Base-by-base conservation (phyloP, 1,140 invertebrate species). In the Mactra quadrangularis region DNA sequence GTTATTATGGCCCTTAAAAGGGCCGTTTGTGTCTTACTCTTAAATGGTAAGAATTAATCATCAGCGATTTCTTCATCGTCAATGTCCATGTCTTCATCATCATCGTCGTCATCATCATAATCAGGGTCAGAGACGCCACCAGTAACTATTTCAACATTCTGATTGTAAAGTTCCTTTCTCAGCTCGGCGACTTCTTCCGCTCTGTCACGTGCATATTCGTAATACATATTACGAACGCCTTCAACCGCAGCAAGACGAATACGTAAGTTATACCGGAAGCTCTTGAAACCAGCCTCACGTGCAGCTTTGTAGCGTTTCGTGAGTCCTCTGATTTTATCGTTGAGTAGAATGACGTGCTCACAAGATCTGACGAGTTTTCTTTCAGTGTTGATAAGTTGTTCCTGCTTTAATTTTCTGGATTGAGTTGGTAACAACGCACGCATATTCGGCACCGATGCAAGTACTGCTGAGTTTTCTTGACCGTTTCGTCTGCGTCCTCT, bases 261-360 rank as follows among this genome's bases (percentile, higher is more conserved):
- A 1, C 71, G 71, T 25, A 85, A 22, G 29, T 75, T 87, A 53
- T 87, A 87, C 33, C 83, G 72, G 66, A 87, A 85, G 45, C 78
- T 55, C 33, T 55, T 70, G 27, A 66, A 68, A 31, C 72, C 68
- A 3, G 72, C 75, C 4, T 27, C 57, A 35, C 59, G 57, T 6
- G 78, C 78, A 4, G n/a, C 6, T 25, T 89, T 74, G 81, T 88
- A 88, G 25, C 89, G 84, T 71, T 82, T 83, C 74, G 81, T 72
- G 47, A 89, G 77, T 59, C 85, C 85, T 38, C 86, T 82, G 45
- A 90, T 74, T 35, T 57, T 83, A 35, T 82, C 82, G 71, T 87
- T 88, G 25, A 90, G 72, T 27, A 86, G 68, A 11, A 86, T 72
- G 57, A 90, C 85, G 33, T 87, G 86, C 53, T 88, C 83, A 72